Conservation (phyloP, 2,113 vertebrate genomes). For the Dryoscopus gambensis region DNA sequence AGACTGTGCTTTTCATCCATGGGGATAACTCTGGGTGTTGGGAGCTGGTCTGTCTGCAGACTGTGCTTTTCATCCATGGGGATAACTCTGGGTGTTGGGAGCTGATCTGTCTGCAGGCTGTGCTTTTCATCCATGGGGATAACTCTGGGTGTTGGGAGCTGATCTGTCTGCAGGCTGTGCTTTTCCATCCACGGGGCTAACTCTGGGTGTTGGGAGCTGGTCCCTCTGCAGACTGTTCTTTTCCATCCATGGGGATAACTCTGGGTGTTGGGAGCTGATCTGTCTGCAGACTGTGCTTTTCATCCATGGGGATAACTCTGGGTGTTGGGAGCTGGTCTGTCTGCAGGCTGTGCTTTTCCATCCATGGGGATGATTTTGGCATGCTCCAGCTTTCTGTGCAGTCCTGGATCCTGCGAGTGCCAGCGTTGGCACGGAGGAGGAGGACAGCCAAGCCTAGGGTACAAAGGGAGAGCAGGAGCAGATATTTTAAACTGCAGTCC, state of each 20-base stretch:
- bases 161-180: not conserved
- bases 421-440: not conserved
- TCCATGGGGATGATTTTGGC: not conserved
- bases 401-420: not conserved
- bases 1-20: not conserved
- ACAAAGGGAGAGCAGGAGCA: not conserved
- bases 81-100: not conserved
- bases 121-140: not conserved
- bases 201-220: not conserved
- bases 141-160: not conserved
- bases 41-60: not conserved
- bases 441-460: not conserved
- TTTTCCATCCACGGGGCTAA: not conserved
- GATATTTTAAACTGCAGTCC: not conserved
- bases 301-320: not conserved
- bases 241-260: not conserved
- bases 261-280: not conserved
- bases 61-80: not conserved
- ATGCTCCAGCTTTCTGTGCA: not conserved
- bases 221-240: not conserved
- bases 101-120: not conserved
- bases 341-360: not conserved
- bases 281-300: not conserved
- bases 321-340: not conserved
- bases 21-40: not conserved